Base-by-base conservation (phyloP, 2,888 invertebrate genomes). In the Eustalomyia histrio region DNA sequence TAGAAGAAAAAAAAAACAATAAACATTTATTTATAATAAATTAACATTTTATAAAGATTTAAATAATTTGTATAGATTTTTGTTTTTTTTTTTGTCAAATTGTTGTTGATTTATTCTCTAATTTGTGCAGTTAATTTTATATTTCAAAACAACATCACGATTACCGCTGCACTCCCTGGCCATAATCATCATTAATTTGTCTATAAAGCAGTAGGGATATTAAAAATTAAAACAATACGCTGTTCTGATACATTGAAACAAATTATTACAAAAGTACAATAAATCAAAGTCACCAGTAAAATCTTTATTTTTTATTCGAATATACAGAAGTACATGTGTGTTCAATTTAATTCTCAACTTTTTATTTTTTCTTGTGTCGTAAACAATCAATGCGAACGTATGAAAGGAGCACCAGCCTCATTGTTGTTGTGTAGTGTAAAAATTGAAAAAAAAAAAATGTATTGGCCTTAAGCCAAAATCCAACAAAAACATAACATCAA, bases 401-500 rank as follows among this genome's bases (percentile, higher is more conserved):
- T 29, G 29, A 29, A 7, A 6, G 29, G 43, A 7, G n/a, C 43
- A 47, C 43, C 43, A 47, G 43, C 43, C 43, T 7, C n/a, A 47
- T 3, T 12, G 39, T 39, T 47, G n/a, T 47, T 47, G 12, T 39
- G 18, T 21, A 52, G 17, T 35, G 21, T 55, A 55, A 24, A 67
- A 67, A 67, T 55, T 55, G 39, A 67, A 67, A 24, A 24, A 43
- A 14, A 67, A 24, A 55, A 39, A 4, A 1, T 47, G 52, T 65
- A 67, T 67, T 67, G 67, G 67, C 55, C 14, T 24, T 18, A 21
- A 24, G 67, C 67, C 67, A 67, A 67, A 8, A 52, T 3, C 5
- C 21, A 47, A 63, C 24, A 67, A 43, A 43, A 53, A 9, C 2
- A 50, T 33, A 52, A 64, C 16, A 50, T 18, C 61, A 14, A 61